Evolutionary conservation across 1,140 invertebrate species (phyloP).

Genomic region (Drosophila parabipectinata): DNA sequence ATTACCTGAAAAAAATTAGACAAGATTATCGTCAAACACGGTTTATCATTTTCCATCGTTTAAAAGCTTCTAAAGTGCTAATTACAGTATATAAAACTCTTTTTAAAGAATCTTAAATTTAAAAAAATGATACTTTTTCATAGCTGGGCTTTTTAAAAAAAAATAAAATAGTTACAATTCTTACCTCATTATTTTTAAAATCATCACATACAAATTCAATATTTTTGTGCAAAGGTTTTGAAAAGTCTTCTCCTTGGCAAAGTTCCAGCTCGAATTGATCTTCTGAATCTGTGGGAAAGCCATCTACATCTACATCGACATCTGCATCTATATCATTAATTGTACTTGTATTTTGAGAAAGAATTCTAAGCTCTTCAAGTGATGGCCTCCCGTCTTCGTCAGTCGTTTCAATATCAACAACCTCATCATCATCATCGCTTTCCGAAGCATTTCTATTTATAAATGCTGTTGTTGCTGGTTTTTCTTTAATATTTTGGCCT

Average conservation of each 20-base stretch:
- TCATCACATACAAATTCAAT: conserved; percentile 6
- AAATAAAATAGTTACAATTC: not conserved
- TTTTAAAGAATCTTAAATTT: too few species aligned
- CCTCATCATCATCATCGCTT: conserved; percentile 85
- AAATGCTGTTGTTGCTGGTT: conserved; percentile 1
- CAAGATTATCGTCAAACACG: too few species aligned
- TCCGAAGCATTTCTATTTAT: not conserved
- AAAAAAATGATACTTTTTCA: too few species aligned
- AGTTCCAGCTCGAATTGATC: conserved; percentile 51
- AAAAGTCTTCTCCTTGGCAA: conserved; percentile 23
- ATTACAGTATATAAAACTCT: too few species aligned
- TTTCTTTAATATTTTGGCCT: conserved; percentile 11
- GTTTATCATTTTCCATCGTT: too few species aligned
- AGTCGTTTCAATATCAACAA: conserved; percentile 87
- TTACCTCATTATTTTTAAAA: conserved; percentile 36
- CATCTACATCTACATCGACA: conserved; percentile 59
- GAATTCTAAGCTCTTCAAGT: conserved; percentile 25
- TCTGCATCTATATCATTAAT: conserved; percentile 60
- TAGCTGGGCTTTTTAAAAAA: too few species aligned
- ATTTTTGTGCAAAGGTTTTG: conserved; percentile 4
- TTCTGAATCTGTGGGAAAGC: conserved; percentile 57
- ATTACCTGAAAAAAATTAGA: too few species aligned
- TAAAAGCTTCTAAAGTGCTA: too few species aligned
- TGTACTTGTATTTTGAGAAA: conserved; percentile 42
- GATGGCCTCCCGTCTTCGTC: conserved; percentile 83